phyloP scores from a whole-genome alignment of 2,888 invertebrate species.

The Phrixothrix hirtus region DNA sequence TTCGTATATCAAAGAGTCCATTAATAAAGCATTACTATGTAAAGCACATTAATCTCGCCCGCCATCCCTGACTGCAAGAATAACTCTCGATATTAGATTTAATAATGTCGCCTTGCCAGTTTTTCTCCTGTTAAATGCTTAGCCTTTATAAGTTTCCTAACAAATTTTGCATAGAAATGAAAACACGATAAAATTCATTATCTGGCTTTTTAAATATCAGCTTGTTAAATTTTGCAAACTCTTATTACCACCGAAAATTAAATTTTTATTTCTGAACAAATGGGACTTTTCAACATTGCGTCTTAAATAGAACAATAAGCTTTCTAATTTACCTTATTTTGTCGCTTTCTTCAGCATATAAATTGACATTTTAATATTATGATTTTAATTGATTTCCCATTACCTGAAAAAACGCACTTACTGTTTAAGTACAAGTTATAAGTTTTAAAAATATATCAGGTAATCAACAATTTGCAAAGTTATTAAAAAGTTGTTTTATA shows the following conservation, averaged over 20 bases:
- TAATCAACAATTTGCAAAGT: no score
- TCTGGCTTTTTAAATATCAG: constrained; percentile 9
- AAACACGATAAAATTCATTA: constrained; percentile 15
- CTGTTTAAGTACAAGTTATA: no score
- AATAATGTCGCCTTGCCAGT: constrained; percentile 14
- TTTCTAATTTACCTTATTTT: no score
- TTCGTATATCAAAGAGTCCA: constrained; percentile 24
- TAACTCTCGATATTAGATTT: constrained; percentile 18
- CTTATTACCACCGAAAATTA: not conserved
- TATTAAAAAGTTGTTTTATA: no score
- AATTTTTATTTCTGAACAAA: no score
- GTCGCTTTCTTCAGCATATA: no score
- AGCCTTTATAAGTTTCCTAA: constrained; percentile 20
- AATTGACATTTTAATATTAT: no score
- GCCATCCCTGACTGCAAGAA: constrained; percentile 12
- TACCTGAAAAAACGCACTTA: no score
- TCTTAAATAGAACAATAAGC: no score
- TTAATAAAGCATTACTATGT: constrained; percentile 29
- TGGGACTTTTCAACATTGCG: no score
- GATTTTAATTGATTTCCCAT: no score
- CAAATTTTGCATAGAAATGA: constrained; percentile 28
- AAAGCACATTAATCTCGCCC: constrained; percentile 21
- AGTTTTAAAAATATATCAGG: no score
- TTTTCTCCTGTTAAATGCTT: constrained; percentile 22
- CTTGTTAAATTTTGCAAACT: constrained; percentile 7